Base-by-base conservation (phyloP, 2,888 invertebrate genomes). In the Amphiduros pacificus region DNA sequence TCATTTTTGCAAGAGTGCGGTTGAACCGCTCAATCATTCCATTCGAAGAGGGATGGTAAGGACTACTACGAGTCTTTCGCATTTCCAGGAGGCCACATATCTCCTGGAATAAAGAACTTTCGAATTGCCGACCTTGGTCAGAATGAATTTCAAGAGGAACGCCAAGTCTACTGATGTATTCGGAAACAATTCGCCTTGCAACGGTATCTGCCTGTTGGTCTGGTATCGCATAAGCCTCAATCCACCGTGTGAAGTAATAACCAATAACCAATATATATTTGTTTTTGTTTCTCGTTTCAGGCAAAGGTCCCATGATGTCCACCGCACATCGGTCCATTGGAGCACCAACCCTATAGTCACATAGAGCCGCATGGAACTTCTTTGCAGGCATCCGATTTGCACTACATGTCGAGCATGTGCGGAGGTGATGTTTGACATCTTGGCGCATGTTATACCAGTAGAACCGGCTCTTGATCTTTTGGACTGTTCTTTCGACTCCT, bases 21-120 rank as follows among this genome's bases (percentile, higher is more conserved):
- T 74, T 71, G 40, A 66, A 67, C 11, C 74, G 24, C 56, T 77
- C 76, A 1, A 68, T 66, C n/a, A 60, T 27, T 1, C 73, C 77
- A 62, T 77, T 63, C 1, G 62, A 48, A 40, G 62, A 62, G 11
- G 68, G 65, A 11, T 49, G 50, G 24, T 53, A 55, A 27, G 53
- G 27, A 0, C 60, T 60, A n/a, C 67, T 60, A 44, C 61, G 52
- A 11, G 55, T 61, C 27, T 70, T 63, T 27, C 67, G 32, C 11
- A 68, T 63, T 11, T 61, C 32, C 2, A 68, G 41, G 2, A 66
- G 24, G 9, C 63, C 40, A 55, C 66, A 63, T 29, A 68, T 55
- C 17, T 54, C 56, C 44, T 57, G n/a, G n/a, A 67, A 60, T 1
- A 67, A 24, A 48, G 53, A 50, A 2, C 62, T 55, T 26, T 55